A percentile compares a stretch with the other conserved stretches of the same genome.
phyloP scores from a whole-genome alignment of 92 coral and sea anemone species.

The Pocillopora grandis region DNA sequence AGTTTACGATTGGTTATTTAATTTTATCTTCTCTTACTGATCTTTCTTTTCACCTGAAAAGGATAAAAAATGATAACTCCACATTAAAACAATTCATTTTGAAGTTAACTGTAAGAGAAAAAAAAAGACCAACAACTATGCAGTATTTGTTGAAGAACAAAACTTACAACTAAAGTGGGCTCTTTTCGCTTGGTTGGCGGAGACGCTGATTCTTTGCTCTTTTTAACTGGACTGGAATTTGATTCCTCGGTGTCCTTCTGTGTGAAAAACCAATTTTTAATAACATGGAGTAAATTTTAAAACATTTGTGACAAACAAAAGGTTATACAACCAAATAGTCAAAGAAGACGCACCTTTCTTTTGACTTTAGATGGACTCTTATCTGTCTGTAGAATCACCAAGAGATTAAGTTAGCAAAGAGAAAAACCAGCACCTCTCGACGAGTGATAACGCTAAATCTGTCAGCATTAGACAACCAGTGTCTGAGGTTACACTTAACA shows the following conservation, averaged over 20 bases:
- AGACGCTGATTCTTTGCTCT: conserved; percentile 8
- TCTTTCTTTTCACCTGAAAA: conserved; percentile 27
- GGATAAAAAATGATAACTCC: background rate
- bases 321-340: background rate
- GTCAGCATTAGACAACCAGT: too few species aligned
- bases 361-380: conserved; percentile 9
- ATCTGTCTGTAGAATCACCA: conserved; percentile 5
- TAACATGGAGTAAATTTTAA: background rate
- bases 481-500: too few species aligned
- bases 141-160: background rate
- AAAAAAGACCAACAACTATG: background rate
- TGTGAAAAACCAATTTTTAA: background rate
- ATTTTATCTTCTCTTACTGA: conserved; percentile 32
- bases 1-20: background rate
- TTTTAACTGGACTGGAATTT: conserved; percentile 21
- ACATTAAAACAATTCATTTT: background rate
- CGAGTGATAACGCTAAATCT: background rate
- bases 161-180: conserved; percentile 25
- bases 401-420: background rate
- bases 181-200: conserved; percentile 19
- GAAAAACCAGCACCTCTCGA: too few species aligned
- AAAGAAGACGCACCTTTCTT: background rate
- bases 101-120: background rate
- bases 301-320: background rate
- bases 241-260: conserved; percentile 21